Evolutionary conservation across 2,888 invertebrate genomes (phyloP).

Genomic region (Labia minor): DNA sequence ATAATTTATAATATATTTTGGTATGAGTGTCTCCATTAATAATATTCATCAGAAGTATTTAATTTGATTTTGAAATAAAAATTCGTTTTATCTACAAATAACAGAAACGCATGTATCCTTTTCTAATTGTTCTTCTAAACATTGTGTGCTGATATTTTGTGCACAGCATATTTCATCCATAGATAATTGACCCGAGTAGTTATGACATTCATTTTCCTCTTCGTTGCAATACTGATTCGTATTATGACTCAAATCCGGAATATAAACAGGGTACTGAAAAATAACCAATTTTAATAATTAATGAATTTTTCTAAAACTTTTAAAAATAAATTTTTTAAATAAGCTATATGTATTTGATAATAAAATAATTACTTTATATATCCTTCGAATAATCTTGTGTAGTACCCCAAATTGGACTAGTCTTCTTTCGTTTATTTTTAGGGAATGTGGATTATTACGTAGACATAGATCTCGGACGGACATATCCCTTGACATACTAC

Average conservation of each 20-base stretch:
- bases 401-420: conserved; percentile 81
- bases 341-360: neutral
- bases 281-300: conserved; percentile 14
- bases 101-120: conserved; percentile 70
- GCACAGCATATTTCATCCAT: conserved; percentile 86
- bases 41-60: no score
- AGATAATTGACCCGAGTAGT: conserved; percentile 67
- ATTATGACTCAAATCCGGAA: conserved; percentile 25
- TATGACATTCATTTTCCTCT: conserved; percentile 16
- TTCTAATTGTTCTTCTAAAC: conserved; percentile 72
- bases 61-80: no score
- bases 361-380: conserved; percentile 53
- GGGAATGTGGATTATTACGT: conserved; percentile 58
- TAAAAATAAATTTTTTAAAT: no score
- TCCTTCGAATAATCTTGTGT: conserved; percentile 67
- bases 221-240: neutral
- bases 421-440: conserved; percentile 67
- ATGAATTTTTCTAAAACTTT: no score
- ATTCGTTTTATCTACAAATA: conserved; percentile 55
- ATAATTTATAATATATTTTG: no score
- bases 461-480: conserved; percentile 66
- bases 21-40: no score
- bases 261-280: conserved; percentile 35
- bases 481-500: conserved; percentile 63
- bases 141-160: conserved; percentile 59